A percentile compares a stretch with the other conserved stretches of the same genome.
These are phyloP conservation scores for Thunnus thynnus DNA, from an alignment of 2,113 vertebrate genomes.

Conservation along the genomic window DNA sequence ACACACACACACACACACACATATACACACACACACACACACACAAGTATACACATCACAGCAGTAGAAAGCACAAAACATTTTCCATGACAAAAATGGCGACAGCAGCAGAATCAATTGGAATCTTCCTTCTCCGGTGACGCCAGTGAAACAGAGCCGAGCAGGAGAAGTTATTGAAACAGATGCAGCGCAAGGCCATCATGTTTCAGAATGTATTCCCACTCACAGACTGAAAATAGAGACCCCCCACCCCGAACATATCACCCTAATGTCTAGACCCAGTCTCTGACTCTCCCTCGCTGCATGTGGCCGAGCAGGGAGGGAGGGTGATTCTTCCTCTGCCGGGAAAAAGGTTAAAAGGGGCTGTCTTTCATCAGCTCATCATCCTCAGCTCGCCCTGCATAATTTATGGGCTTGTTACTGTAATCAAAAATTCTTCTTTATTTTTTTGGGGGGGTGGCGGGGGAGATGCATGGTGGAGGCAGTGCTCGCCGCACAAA, in stretches of 20 bases:
- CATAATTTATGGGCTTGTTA: conserved; percentile 86
- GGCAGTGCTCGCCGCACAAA: conserved; percentile 55
- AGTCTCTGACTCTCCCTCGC: conserved; percentile 8
- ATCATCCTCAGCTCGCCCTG: conserved; percentile 75
- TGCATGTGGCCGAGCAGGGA: conserved; percentile 47
- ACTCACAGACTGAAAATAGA: conserved; percentile 45
- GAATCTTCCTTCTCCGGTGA: conserved; percentile 42
- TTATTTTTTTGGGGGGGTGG: conserved; percentile 71
- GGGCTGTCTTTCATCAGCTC: conserved; percentile 80
- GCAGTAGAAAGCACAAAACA: conserved; percentile 12
- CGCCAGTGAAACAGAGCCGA: conserved; percentile 25
- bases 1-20: background rate
- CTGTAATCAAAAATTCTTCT: conserved; percentile 88
- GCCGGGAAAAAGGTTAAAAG: conserved; percentile 81
- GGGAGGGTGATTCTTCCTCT: conserved; percentile 55
- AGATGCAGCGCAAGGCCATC: conserved; percentile 29
- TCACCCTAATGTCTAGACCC: conserved; percentile 35
- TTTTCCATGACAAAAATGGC: conserved; percentile 41
- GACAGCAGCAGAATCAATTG: conserved; percentile 48
- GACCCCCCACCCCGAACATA: conserved; percentile 30
- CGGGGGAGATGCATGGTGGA: conserved; percentile 20
- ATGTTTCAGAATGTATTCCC: conserved; percentile 47
- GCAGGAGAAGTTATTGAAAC: conserved; percentile 33
- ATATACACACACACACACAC: conserved; percentile 6
- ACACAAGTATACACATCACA: conserved; percentile 2